Percentiles rank a stretch among this genome's conserved stretches.
phyloP scores from a whole-genome alignment of 92 coral and sea anemone species.

The Micromussa lordhowensis region DNA sequence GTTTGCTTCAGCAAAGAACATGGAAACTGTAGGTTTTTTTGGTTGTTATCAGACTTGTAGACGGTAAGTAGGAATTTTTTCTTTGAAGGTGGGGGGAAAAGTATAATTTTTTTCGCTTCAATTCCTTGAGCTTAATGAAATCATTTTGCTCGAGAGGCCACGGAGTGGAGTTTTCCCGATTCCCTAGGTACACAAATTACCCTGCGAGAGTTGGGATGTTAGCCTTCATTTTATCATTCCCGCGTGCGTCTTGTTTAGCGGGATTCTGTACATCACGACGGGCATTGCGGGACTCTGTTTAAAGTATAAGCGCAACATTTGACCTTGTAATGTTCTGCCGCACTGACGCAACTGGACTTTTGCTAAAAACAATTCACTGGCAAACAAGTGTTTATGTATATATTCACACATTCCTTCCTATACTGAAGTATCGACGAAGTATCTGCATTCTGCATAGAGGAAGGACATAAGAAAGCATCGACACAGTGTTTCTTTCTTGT shows the following conservation, averaged over 20 bases:
- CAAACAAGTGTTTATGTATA: background rate
- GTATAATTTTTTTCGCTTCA: background rate
- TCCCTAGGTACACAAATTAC: background rate
- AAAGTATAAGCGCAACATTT: background rate
- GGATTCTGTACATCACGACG: background rate
- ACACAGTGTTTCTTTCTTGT: background rate
- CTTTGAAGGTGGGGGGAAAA: background rate
- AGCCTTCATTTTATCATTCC: background rate
- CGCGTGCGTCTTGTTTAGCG: background rate
- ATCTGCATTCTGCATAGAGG: background rate
- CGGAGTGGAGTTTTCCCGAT: background rate
- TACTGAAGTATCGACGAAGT: background rate
- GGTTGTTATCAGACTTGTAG: too few species aligned
- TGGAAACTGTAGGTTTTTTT: background rate
- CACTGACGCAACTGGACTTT: background rate
- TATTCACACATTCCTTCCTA: background rate
- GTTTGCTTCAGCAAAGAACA: background rate
- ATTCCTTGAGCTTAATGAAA: background rate
- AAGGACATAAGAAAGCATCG: background rate
- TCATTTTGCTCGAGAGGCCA: background rate
- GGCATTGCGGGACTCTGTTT: background rate
- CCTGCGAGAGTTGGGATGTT: background rate
- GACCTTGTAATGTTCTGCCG: background rate
- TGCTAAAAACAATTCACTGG: background rate
- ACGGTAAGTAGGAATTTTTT: background rate